phyloP scores from a whole-genome alignment of 2,797 vertebrate species.

The Pagetopsis macropterus region DNA sequence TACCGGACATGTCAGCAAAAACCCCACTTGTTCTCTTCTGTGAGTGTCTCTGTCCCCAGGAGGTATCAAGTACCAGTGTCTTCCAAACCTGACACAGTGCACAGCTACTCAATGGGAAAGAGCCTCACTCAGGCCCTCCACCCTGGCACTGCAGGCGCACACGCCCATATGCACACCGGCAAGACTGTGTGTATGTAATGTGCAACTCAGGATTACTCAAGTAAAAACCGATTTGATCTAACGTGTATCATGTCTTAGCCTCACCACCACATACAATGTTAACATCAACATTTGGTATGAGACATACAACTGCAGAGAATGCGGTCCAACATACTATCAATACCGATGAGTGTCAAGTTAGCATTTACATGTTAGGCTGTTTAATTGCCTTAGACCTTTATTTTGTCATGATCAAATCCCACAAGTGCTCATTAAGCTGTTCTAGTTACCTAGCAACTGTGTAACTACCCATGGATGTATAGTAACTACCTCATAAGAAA shows the following conservation, averaged over 20 bases:
- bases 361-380: constrained; percentile 8
- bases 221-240: not conserved
- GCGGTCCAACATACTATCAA: not conserved
- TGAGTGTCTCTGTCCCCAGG: constrained; percentile 49
- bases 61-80: constrained; percentile 38
- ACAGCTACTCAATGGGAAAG: constrained; percentile 48
- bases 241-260: not conserved
- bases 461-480: constrained; percentile 11
- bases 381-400: not conserved
- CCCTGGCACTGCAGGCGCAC: constrained; percentile 21
- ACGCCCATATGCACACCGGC: constrained; percentile 40
- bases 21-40: constrained; percentile 48
- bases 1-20: constrained; percentile 60
- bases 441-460: constrained; percentile 65
- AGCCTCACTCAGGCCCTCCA: constrained; percentile 56
- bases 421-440: constrained; percentile 35
- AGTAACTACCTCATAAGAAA: constrained; percentile 32
- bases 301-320: not conserved
- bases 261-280: not conserved
- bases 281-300: not conserved
- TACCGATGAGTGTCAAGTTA: not conserved
- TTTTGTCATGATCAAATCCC: constrained; percentile 26
- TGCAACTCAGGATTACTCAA: not conserved
- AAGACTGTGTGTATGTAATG: constrained; percentile 48
- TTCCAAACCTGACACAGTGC: constrained; percentile 44